Evolutionary conservation across 2,113 vertebrate species (phyloP).

Genomic region (Hydrochoerus hydrochaeris): DNA sequence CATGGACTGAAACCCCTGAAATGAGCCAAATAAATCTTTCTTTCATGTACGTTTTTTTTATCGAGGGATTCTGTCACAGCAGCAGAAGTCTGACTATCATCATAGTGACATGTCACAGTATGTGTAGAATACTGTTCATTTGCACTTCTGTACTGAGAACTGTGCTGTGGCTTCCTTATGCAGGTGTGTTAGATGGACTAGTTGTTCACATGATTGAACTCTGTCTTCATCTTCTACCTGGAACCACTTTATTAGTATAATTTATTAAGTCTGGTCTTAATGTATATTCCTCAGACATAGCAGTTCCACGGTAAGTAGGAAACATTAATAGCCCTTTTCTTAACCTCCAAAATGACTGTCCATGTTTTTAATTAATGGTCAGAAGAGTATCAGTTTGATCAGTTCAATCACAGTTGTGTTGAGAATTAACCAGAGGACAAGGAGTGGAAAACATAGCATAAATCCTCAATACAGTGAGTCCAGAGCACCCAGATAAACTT

Average conservation of each 20-base stretch:
- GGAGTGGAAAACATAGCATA: background rate
- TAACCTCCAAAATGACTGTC: background rate
- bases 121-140: background rate
- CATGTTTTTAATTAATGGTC: background rate
- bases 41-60: background rate
- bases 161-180: background rate
- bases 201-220: background rate
- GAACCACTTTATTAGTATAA: background rate
- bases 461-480: background rate
- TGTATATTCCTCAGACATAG: background rate
- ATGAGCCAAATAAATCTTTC: background rate
- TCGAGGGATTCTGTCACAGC: background rate
- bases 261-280: background rate
- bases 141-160: background rate
- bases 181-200: background rate
- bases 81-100: background rate
- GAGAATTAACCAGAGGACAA: background rate
- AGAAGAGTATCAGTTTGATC: background rate
- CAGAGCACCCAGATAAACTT: background rate
- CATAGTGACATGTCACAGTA: background rate
- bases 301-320: background rate
- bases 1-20: background rate
- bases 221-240: background rate
- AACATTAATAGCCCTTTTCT: background rate
- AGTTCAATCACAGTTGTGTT: background rate